Evolutionary conservation across 2,888 invertebrate genomes (phyloP).

Genomic region (Euproctis similis): DNA sequence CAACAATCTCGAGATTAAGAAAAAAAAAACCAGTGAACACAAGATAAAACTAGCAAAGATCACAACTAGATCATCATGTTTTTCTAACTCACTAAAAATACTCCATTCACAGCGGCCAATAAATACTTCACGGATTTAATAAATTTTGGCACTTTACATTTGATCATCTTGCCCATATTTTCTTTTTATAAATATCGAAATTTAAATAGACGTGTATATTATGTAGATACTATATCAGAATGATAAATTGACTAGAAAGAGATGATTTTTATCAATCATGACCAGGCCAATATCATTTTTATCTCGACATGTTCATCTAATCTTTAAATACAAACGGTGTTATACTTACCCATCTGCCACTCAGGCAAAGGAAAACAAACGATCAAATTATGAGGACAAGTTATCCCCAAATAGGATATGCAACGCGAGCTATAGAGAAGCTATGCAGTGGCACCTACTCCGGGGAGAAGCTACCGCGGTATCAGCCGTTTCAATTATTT

Average conservation of each 20-base stretch:
- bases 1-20: constrained; percentile 12
- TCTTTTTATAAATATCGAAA: no score
- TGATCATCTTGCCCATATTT: constrained; percentile 41
- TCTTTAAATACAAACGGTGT: constrained; percentile 32
- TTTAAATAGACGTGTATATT: no score
- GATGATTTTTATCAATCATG: constrained; percentile 49
- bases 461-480: no score
- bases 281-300: constrained; percentile 47
- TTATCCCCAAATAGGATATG: no score
- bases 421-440: no score
- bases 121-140: constrained; percentile 79
- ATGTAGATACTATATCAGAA: constrained; percentile 21
- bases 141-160: constrained; percentile 68
- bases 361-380: no score
- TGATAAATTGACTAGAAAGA: constrained; percentile 37
- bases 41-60: constrained; percentile 7
- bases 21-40: constrained; percentile 2
- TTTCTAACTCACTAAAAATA: constrained; percentile 80
- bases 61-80: constrained; percentile 1
- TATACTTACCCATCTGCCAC: no score
- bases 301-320: constrained; percentile 59
- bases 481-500: no score
- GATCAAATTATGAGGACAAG: no score
- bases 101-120: constrained; percentile 81
- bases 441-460: no score